A percentile compares a stretch with the other conserved stretches of the same genome.
phyloP scores from a whole-genome alignment of 2,797 vertebrate species.

The Hemibagrus guttatus region DNA sequence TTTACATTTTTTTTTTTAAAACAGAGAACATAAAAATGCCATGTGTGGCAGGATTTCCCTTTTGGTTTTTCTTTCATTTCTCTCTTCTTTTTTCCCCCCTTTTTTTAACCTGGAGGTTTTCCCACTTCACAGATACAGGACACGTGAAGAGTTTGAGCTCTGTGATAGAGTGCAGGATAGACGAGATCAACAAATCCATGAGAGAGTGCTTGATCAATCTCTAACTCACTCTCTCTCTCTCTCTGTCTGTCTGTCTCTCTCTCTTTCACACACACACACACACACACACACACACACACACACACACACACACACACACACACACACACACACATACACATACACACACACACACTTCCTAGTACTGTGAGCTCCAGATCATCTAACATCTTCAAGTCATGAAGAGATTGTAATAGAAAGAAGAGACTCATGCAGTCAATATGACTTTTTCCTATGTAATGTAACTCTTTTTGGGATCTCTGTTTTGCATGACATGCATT shows the following conservation, averaged over 20 bases:
- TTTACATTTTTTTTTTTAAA: neutral
- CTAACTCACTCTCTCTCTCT: neutral
- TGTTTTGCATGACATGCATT: neutral
- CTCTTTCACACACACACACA: no score
- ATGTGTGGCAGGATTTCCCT: neutral
- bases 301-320: neutral
- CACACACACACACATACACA: no score
- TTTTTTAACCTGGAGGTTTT: neutral
- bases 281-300: neutral
- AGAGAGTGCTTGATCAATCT: conserved; percentile 12
- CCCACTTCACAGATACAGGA: neutral
- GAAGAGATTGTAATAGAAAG: neutral
- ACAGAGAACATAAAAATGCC: neutral
- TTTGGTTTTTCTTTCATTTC: neutral
- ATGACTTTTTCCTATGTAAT: neutral
- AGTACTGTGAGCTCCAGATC: neutral
- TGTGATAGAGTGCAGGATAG: conserved; percentile 4
- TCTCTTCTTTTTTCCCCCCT: neutral
- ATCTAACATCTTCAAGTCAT: neutral
- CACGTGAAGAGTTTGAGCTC: conserved; percentile 5
- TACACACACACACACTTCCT: neutral
- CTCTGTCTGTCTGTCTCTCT: no score
- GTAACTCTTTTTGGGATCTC: no score
- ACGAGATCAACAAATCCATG: conserved; percentile 29
- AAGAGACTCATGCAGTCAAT: no score